Percentiles rank a stretch among this genome's conserved stretches.
Conservation (phyloP, 2,797 vertebrate species). For the Neoniphon sammara region DNA sequence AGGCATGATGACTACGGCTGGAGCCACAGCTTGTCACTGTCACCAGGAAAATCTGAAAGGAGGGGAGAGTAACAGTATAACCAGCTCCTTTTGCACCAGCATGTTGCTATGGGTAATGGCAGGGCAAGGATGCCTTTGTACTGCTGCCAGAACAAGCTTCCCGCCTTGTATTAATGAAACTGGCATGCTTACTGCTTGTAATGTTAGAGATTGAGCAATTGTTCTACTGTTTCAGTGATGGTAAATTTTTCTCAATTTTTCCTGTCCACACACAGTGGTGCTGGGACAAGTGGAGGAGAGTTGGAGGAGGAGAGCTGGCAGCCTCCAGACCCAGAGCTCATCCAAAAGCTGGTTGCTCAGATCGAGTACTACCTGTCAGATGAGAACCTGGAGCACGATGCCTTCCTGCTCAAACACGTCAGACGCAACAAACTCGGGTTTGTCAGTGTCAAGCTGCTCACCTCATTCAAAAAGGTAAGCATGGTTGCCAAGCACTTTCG, state of each 20-base stretch:
- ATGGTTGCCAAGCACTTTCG: background rate
- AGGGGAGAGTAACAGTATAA: slow-evolving; percentile 4
- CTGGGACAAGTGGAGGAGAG: slow-evolving; percentile 90
- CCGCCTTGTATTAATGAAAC: slow-evolving; percentile 47
- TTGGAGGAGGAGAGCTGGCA: slow-evolving; percentile 93
- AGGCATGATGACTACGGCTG: slow-evolving; percentile 45
- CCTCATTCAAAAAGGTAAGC: slow-evolving; percentile 97
- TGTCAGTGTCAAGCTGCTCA: slow-evolving; percentile 97
- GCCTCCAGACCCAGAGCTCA: slow-evolving; percentile 90
- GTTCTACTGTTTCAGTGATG: slow-evolving; percentile 17
- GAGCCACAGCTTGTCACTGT: slow-evolving; percentile 42
- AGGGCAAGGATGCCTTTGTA: slow-evolving; percentile 1
- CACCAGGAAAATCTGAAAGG: slow-evolving; percentile 29
- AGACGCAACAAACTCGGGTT: slow-evolving; percentile 96
- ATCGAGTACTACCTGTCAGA: slow-evolving; percentile 98
- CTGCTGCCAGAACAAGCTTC: slow-evolving; percentile 44
- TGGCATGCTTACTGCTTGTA: slow-evolving; percentile 46
- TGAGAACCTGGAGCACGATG: slow-evolving; percentile 96
- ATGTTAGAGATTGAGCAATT: slow-evolving; percentile 19
- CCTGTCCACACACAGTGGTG: slow-evolving; percentile 78
- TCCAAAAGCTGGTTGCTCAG: slow-evolving; percentile 91
- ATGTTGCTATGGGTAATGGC: slow-evolving; percentile 28
- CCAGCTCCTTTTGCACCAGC: background rate
- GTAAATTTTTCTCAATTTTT: slow-evolving; percentile 22
- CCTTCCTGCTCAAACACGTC: slow-evolving; percentile 96